A percentile compares a stretch with the other conserved stretches of the same genome.
Evolutionary conservation across 2,888 invertebrate species (phyloP).

Genomic region (Cordilura impudica): DNA sequence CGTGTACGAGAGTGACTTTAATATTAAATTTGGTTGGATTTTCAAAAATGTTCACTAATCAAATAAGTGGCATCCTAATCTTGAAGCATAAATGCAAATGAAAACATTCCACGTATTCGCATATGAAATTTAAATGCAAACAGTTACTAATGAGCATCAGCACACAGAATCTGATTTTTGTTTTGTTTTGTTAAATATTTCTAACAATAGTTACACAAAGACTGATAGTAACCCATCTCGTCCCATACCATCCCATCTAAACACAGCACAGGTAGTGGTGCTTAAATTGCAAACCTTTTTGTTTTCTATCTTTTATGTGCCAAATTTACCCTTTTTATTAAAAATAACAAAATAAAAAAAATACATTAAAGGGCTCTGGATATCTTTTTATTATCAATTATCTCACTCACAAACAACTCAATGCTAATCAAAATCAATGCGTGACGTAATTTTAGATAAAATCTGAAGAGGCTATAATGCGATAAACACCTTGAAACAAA

Average conservation of each 20-base stretch:
- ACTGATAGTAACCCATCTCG: slow-evolving; percentile 12
- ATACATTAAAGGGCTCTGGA: slow-evolving; percentile 22
- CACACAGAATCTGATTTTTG: not conserved
- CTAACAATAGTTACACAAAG: not conserved
- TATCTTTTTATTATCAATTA: slow-evolving; percentile 43
- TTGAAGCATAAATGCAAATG: slow-evolving; percentile 28
- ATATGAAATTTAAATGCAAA: slow-evolving; percentile 34
- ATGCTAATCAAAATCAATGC: slow-evolving; percentile 61
- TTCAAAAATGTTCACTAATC: no score
- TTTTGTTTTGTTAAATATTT: not conserved
- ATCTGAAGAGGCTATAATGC: slow-evolving; percentile 70
- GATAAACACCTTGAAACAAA: slow-evolving; percentile 71
- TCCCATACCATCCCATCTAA: not conserved
- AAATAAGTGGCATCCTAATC: not conserved
- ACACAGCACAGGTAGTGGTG: slow-evolving; percentile 39
- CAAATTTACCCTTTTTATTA: slow-evolving; percentile 30
- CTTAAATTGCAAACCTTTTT: slow-evolving; percentile 30
- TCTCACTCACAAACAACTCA: slow-evolving; percentile 52
- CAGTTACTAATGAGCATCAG: slow-evolving; percentile 41
- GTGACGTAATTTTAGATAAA: slow-evolving; percentile 63
- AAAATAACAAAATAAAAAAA: slow-evolving; percentile 1
- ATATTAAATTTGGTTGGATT: no score
- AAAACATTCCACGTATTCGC: slow-evolving; percentile 13
- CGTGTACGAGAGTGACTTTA: no score
- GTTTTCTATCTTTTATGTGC: slow-evolving; percentile 8